Evolutionary conservation across 2,888 invertebrate genomes (phyloP).

Genomic region (Luffia ferchaultella): DNA sequence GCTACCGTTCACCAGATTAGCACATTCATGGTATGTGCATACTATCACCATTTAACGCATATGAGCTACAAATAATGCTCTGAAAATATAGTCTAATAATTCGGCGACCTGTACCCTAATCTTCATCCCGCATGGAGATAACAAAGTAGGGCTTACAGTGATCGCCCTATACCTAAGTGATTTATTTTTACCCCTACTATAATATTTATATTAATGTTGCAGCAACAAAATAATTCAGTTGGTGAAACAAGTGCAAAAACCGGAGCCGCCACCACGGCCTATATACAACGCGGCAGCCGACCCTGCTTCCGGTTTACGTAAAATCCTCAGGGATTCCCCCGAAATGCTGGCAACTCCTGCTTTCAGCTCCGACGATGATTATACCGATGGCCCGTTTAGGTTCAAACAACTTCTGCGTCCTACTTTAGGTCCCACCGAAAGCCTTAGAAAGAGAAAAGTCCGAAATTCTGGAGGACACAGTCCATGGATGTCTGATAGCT

Average conservation of each 20-base stretch:
- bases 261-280: slow-evolving; percentile 34
- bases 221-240: slow-evolving; percentile 61
- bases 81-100: too few species aligned
- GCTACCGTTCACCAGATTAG: too few species aligned
- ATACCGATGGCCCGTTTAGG: slow-evolving; percentile 72
- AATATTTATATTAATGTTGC: too few species aligned
- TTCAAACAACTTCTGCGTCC: slow-evolving; percentile 72
- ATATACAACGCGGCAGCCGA: slow-evolving; percentile 37
- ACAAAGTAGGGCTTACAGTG: too few species aligned
- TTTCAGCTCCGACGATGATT: slow-evolving; percentile 59
- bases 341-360: slow-evolving; percentile 54
- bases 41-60: too few species aligned
- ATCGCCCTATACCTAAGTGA: too few species aligned
- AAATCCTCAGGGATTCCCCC: slow-evolving; percentile 54
- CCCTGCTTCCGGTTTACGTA: slow-evolving; percentile 52
- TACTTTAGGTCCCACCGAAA: slow-evolving; percentile 74
- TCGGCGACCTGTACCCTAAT: too few species aligned
- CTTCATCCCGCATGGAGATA: too few species aligned
- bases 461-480: slow-evolving; percentile 46
- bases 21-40: too few species aligned
- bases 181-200: too few species aligned
- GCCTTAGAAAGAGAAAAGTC: slow-evolving; percentile 70
- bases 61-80: too few species aligned
- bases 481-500: slow-evolving; percentile 58
- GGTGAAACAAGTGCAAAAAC: slow-evolving; percentile 45